Conservation (phyloP, 2,888 invertebrate species). For the Agrilus biguttatus region DNA sequence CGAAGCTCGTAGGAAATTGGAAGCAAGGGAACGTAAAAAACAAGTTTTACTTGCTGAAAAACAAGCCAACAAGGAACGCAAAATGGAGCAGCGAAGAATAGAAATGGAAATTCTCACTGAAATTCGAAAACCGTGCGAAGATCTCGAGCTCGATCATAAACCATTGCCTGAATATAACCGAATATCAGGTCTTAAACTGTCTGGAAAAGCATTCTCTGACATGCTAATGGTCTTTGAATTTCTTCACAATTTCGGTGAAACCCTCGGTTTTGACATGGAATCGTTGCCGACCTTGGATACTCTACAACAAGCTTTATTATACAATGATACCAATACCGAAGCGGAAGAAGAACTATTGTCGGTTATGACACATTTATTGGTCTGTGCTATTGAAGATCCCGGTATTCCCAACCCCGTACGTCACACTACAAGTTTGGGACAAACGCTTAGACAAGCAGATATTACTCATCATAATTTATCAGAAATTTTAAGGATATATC, state of each 20-base stretch:
- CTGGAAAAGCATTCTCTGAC: constrained; percentile 84
- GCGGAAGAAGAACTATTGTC: constrained; percentile 75
- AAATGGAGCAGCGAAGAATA: constrained; percentile 53
- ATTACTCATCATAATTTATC: constrained; percentile 84
- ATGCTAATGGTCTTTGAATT: constrained; percentile 94
- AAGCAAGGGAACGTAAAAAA: constrained; percentile 66
- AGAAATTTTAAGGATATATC: constrained; percentile 81
- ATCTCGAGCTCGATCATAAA: constrained; percentile 70
- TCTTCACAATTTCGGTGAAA: constrained; percentile 89
- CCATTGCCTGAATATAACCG: constrained; percentile 57
- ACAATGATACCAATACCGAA: constrained; percentile 58
- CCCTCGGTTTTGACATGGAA: constrained; percentile 84
- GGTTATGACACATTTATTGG: constrained; percentile 76
- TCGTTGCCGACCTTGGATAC: constrained; percentile 75
- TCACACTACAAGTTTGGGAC: constrained; percentile 80
- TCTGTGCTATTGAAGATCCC: constrained; percentile 87
- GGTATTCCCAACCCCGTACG: constrained; percentile 81
- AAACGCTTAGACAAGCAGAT: constrained; percentile 77
- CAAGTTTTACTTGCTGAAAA: constrained; percentile 71
- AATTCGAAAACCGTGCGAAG: constrained; percentile 79
- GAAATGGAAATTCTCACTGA: constrained; percentile 55
- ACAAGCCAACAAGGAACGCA: constrained; percentile 70
- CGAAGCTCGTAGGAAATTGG: constrained; percentile 73
- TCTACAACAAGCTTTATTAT: constrained; percentile 68
- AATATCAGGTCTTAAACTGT: constrained; percentile 48